Conservation (phyloP, 2,797 vertebrate genomes). For the Clarias fuscus region DNA sequence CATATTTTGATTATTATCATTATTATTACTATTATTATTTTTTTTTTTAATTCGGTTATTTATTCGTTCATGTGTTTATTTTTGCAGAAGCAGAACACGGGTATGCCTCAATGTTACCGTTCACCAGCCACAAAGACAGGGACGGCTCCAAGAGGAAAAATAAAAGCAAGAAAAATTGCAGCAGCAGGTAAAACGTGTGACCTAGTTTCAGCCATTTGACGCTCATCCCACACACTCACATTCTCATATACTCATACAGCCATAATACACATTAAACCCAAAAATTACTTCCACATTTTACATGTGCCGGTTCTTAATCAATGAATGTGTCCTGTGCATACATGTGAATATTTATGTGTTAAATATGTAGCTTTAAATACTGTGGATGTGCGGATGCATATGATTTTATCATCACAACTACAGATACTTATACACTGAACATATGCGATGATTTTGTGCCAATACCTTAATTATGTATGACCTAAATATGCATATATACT, state of each 20-base stretch:
- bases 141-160: conserved; percentile 87
- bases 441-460: not conserved
- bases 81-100: conserved; percentile 93
- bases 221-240: not conserved
- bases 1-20: not conserved
- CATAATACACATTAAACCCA: not conserved
- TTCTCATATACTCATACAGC: not conserved
- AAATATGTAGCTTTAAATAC: too few relatives aligned
- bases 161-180: conserved; percentile 90
- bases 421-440: too few relatives aligned
- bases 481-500: not conserved
- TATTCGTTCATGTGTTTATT: conserved; percentile 31
- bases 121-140: conserved; percentile 85
- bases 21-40: not conserved
- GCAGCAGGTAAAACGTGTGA: conserved; percentile 82
- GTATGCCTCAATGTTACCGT: conserved; percentile 92
- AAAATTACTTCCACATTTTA: not conserved
- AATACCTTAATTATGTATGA: not conserved
- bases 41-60: too few relatives aligned
- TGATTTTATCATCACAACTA: too few relatives aligned
- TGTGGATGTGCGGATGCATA: not conserved
- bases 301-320: not conserved
- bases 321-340: not conserved
- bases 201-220: not conserved
- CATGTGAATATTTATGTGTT: too few relatives aligned